Evolutionary conservation across 2,797 vertebrate genomes (phyloP).

Genomic region (Paramormyrops hopkinsi): DNA sequence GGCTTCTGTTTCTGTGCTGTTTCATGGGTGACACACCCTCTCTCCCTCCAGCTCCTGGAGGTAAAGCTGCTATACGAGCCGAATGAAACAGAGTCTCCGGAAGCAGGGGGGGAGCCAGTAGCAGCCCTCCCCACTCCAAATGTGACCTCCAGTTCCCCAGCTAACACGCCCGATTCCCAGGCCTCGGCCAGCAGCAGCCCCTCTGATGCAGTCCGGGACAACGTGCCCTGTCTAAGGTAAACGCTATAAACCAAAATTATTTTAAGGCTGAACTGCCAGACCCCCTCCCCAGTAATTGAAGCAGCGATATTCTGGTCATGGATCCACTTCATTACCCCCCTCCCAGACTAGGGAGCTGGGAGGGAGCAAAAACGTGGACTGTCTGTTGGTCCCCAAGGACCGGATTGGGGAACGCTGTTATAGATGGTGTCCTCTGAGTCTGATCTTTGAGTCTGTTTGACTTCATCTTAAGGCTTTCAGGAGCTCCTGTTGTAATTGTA

Average conservation of each 20-base stretch:
- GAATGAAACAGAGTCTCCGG: conserved; percentile 79
- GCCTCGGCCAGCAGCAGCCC: conserved; percentile 80
- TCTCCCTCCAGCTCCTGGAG: conserved; percentile 76
- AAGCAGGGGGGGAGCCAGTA: conserved; percentile 70
- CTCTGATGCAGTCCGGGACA: conserved; percentile 81
- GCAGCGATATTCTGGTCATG: neutral
- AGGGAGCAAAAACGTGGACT: neutral
- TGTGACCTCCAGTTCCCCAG: conserved; percentile 75
- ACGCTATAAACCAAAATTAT: conserved; percentile 25
- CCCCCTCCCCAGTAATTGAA: neutral
- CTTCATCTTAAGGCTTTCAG: neutral
- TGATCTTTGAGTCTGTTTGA: neutral
- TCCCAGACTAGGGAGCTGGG: neutral
- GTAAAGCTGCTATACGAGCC: conserved; percentile 83
- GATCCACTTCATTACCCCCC: neutral
- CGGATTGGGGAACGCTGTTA: neutral
- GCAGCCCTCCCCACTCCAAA: conserved; percentile 71
- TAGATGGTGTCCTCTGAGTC: neutral
- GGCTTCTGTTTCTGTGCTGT: neutral
- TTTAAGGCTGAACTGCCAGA: neutral
- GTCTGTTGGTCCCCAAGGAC: neutral
- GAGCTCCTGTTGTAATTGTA: neutral
- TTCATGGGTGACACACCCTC: neutral
- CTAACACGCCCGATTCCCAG: conserved; percentile 69
- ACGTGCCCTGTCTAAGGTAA: conserved; percentile 90